Evolutionary conservation across 1,140 invertebrate species (phyloP).

Genomic region (Drosophila pseudoobscura): DNA sequence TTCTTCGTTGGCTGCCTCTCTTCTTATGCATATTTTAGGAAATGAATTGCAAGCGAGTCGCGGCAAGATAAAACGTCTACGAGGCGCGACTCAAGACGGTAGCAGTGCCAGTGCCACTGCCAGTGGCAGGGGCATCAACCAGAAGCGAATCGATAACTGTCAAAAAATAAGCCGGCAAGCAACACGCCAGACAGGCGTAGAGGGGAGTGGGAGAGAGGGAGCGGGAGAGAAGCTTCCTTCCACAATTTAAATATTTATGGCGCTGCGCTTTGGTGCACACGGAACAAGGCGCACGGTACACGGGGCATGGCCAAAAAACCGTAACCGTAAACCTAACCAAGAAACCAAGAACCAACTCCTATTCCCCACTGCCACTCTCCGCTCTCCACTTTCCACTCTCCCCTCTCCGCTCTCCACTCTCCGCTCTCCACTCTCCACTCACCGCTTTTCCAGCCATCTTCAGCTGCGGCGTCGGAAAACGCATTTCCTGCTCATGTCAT

Average conservation of each 20-base stretch:
- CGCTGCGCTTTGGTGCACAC: conserved; percentile 54
- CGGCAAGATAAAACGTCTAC: conserved; percentile 62
- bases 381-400: too few species aligned
- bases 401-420: not conserved
- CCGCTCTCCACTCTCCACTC: not conserved
- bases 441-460: conserved; percentile 23
- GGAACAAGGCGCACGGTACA: conserved; percentile 43
- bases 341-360: conserved; percentile 43
- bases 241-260: conserved; percentile 80
- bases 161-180: conserved; percentile 77
- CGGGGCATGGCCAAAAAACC: conserved; percentile 76
- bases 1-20: not conserved
- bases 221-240: not conserved
- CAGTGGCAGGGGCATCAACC: conserved; percentile 28
- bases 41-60: conserved; percentile 61
- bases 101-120: conserved; percentile 20
- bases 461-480: conserved; percentile 60
- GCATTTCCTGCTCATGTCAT: conserved; percentile 79
- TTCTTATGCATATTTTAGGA: conserved; percentile 71
- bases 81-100: conserved; percentile 13
- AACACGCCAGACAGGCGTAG: conserved; percentile 56
- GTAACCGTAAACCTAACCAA: conserved; percentile 71
- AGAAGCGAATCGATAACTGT: conserved; percentile 71
- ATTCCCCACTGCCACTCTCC: not conserved
- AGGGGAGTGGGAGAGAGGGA: not conserved